These are phyloP conservation scores for Bombyx mandarina DNA, from an alignment of 1,140 invertebrate species.

Conservation along the genomic window DNA sequence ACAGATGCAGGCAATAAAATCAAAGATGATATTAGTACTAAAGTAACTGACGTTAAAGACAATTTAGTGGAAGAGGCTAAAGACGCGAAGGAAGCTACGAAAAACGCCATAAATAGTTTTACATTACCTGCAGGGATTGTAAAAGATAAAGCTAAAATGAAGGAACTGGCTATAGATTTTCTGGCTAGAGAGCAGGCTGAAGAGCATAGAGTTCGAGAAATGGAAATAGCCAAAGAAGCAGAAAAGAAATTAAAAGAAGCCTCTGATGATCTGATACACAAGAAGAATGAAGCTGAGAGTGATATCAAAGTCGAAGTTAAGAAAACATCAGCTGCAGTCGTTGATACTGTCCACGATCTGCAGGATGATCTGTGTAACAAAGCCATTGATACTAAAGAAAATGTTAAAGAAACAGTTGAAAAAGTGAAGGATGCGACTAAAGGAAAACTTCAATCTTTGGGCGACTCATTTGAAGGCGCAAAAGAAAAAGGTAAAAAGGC, in stretches of 20 bases:
- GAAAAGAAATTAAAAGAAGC: constrained; percentile 12
- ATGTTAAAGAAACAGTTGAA: constrained; percentile 23
- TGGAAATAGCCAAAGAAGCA: constrained; percentile 22
- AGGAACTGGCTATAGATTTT: constrained; percentile 44
- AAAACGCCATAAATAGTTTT: constrained; percentile 30
- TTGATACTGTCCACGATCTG: constrained; percentile 19
- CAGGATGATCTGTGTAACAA: constrained; percentile 28
- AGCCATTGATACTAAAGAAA: constrained; percentile 22
- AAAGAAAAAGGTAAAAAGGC: constrained; percentile 35
- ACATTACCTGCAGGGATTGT: constrained; percentile 21
- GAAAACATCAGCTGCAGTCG: constrained; percentile 19
- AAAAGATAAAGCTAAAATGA: constrained; percentile 33
- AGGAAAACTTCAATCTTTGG: constrained; percentile 22
- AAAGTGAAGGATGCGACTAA: constrained; percentile 26
- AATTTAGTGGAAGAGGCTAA: constrained; percentile 31
- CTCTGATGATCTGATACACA: constrained; percentile 18
- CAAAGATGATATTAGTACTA: constrained; percentile 26
- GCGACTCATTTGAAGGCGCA: constrained; percentile 25
- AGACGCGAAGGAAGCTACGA: constrained; percentile 31
- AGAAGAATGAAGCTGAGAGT: constrained; percentile 15
- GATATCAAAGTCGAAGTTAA: constrained; percentile 15
- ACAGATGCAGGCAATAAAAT: constrained; percentile 25
- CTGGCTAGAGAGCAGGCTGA: constrained; percentile 48
- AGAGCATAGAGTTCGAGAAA: constrained; percentile 31
- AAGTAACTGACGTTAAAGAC: constrained; percentile 25